These are phyloP conservation scores for Contarinia nasturtii DNA, from an alignment of 1,140 invertebrate genomes.

Conservation along the genomic window DNA sequence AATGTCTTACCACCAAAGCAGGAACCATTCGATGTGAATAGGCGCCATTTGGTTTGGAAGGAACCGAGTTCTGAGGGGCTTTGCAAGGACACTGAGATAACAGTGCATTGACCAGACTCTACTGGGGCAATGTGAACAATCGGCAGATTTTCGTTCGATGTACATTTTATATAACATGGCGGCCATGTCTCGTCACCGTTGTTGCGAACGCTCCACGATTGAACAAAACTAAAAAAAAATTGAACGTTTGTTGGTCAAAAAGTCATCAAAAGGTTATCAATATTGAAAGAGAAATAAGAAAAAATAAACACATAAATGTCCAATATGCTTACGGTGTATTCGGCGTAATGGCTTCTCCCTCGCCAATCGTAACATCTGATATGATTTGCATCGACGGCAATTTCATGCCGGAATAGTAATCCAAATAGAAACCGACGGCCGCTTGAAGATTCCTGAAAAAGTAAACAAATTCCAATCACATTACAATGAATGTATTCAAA, in stretches of 20 bases:
- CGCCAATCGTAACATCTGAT: conserved; percentile 54
- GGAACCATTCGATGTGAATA: conserved; percentile 54
- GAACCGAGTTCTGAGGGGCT: conserved; percentile 47
- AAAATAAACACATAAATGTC: conserved; percentile 9
- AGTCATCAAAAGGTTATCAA: background rate
- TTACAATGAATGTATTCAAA: conserved; percentile 3
- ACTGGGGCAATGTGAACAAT: conserved; percentile 36
- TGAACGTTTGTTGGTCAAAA: background rate
- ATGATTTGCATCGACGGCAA: conserved; percentile 61
- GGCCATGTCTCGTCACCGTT: conserved; percentile 63
- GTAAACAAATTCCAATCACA: conserved; percentile 6
- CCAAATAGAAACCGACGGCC: conserved; percentile 88
- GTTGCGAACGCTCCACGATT: conserved; percentile 67
- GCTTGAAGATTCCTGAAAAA: conserved; percentile 82
- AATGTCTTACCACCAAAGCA: conserved; percentile 58
- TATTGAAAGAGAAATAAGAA: background rate
- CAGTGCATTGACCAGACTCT: conserved; percentile 40
- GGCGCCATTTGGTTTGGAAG: conserved; percentile 61
- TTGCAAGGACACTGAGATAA: conserved; percentile 45
- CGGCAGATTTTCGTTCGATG: conserved; percentile 34
- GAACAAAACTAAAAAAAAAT: conserved; percentile 34
- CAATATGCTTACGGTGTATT: conserved; percentile 30
- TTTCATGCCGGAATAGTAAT: conserved; percentile 34
- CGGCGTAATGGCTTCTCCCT: conserved; percentile 54
- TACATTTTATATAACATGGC: conserved; percentile 48